Evolutionary conservation across 2,888 invertebrate genomes (phyloP).

Genomic region (Phaedon cochleariae): DNA sequence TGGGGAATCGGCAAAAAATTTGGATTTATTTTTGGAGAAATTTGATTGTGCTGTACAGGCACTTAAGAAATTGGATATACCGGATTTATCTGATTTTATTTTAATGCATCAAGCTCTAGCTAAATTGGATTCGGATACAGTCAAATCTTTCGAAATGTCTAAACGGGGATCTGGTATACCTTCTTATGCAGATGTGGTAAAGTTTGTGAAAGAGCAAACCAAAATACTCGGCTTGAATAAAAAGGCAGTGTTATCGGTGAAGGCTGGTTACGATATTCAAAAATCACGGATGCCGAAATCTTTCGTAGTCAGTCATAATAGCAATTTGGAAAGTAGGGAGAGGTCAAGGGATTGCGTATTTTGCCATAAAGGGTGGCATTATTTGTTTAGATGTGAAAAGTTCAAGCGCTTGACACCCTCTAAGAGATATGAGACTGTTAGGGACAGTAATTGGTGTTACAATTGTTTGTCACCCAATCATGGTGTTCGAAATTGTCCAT

Average conservation of each 20-base stretch:
- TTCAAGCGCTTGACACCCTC: not conserved
- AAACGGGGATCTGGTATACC: not conserved
- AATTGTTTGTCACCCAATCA: not conserved
- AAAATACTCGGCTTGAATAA: not conserved
- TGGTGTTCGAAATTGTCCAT: not conserved
- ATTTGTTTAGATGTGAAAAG: not conserved
- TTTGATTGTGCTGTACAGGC: slow-evolving; percentile 16
- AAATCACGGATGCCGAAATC: not conserved
- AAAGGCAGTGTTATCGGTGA: not conserved
- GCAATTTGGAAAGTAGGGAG: not conserved
- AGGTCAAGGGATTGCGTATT: not conserved
- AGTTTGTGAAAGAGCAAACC: slow-evolving; percentile 13
- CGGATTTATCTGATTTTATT: not conserved
- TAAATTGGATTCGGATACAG: slow-evolving; percentile 13
- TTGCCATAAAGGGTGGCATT: not conserved
- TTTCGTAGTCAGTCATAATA: not conserved
- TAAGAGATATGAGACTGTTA: not conserved
- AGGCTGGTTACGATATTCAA: not conserved
- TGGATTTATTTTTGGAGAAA: slow-evolving; percentile 23
- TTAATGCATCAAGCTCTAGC: slow-evolving; percentile 10
- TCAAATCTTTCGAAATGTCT: slow-evolving; percentile 17
- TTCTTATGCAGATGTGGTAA: slow-evolving; percentile 10
- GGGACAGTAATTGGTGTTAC: slow-evolving; percentile 1
- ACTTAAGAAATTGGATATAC: not conserved
- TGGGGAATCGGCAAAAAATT: slow-evolving; percentile 15